Evolutionary conservation across 2,113 vertebrate genomes (phyloP), one percentile per base, ranked within the genome.

Genomic region (Sinocyclocheilus grahami): DNA sequence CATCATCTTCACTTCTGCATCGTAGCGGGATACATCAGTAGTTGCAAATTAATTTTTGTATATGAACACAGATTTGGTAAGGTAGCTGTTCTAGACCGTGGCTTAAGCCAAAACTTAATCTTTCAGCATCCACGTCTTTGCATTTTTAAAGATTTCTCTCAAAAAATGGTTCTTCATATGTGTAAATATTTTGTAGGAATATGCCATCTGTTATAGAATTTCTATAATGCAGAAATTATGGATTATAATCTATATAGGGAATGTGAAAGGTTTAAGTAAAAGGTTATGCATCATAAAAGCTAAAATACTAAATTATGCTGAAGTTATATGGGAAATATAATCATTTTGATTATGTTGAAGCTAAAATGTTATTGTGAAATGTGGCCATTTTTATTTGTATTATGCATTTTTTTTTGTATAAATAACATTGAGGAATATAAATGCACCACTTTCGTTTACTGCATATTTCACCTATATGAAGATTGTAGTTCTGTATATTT

Each of bases 101-200:
- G 46, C 22, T 24, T 75, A 48, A 48, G 22, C 22, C 42, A 76
- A 76, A 76, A 48, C 46, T 9, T 8, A 13, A 77, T 48, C 46
- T 77, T 53, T 30, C n/a, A 53, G 71, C 71, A n/a, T 42, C 22
- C 9, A 11, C 1, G 4, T 42, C 20, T 72, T 72, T 74, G 71
- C 74, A 27, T 77, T 77, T 78, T 78, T 78, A 3, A 33, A 20
- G 9, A 55, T 67, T 37, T 12, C 30, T 39, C 30, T 83, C 24
- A 33, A 16, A 33, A 82, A 83, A 69, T 3, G 79, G 13, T 63
- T 69, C 58, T 74, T 39, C 20, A 3, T 53, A 51, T 9, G 42
- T 81, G 67, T 62, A 74, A 79, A 86, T 69, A 82, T 84, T 79
- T 80, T 76, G 62, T 81, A 78, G 60, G 51, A n/a, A 81, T 83